phyloP scores from a whole-genome alignment of 2,797 vertebrate genomes.

The Tangara arthus region DNA sequence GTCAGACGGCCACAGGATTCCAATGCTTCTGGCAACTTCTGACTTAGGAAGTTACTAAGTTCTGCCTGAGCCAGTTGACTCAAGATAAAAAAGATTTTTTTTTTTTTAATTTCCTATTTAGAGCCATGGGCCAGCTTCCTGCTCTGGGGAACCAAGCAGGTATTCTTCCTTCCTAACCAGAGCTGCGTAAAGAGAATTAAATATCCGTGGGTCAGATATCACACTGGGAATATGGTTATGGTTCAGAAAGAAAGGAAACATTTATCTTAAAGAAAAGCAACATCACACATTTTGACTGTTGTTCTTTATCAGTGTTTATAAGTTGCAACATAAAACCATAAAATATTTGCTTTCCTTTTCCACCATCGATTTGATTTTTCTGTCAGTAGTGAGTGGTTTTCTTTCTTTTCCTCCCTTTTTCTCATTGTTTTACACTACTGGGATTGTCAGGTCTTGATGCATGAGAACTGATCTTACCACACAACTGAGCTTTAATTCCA shows the following conservation, averaged over 20 bases:
- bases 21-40: not conserved
- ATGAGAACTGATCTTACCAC: not conserved
- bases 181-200: not conserved
- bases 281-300: not conserved
- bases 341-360: not conserved
- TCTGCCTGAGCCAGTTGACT: not conserved
- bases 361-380: not conserved
- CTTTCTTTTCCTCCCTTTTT: not conserved
- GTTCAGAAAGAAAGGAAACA: not conserved
- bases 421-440: not conserved
- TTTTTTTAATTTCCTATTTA: not conserved
- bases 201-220: not conserved
- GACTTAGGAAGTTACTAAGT: not conserved
- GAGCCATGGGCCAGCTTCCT: not conserved
- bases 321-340: not conserved
- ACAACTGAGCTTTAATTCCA: not conserved
- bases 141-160: not conserved
- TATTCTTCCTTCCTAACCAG: not conserved
- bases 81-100: not conserved
- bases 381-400: not conserved
- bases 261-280: not conserved
- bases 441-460: not conserved
- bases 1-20: not conserved
- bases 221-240: not conserved
- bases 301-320: not conserved